Evolutionary conservation across 2,888 invertebrate genomes (phyloP), one percentile per base, ranked within the genome.

Genomic region (Eupithecia dodoneata): DNA sequence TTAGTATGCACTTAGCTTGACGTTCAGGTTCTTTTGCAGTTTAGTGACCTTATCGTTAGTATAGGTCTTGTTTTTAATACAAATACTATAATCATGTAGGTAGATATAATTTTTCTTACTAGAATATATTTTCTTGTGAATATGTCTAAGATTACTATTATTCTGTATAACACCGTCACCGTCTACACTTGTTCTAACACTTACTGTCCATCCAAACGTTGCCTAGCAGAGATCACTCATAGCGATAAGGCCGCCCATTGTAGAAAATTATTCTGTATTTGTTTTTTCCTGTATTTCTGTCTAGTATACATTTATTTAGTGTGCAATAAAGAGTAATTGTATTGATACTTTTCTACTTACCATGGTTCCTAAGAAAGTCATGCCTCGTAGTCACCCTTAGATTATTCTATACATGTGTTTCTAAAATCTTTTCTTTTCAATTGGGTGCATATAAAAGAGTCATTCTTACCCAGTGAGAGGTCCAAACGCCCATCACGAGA

Each of bases 391-490:
- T 30, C 30, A 15, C 5, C 52, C n/a, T 55, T 55, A n/a, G n/a
- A 55, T 55, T 52, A 55, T 55, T 49, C 5, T 55, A n/a, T 15
- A n/a, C n/a, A 52, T 52, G 1, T 52, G 10, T 15, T 15, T 59
- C n/a, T 59, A 59, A 59, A 59, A 9, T 2, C 1, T 18, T 59
- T 9, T 4, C 2, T 63, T 63, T 30, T 12, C 6, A 7, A 63
- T 66, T 18, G 6, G 41, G 41, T 42, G 15, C 6, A 2, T 65
- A 13, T 15, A 7, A 2, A 63, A 45, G 41, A 42, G 44, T 18
- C 9, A 9, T 70, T 18, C 92, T 94, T 94, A 98, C 97, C 98
- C 98, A 99, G 86, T 99, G 98, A 82, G 97, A 89, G 1, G 95
- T 92, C 97, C 98, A 99, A 75, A 94, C 87, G 72, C 96, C 96